A percentile compares a stretch with the other conserved stretches of the same genome.
phyloP scores from a whole-genome alignment of 2,888 invertebrate genomes.

The Liopterus haemorrhoidalis region DNA sequence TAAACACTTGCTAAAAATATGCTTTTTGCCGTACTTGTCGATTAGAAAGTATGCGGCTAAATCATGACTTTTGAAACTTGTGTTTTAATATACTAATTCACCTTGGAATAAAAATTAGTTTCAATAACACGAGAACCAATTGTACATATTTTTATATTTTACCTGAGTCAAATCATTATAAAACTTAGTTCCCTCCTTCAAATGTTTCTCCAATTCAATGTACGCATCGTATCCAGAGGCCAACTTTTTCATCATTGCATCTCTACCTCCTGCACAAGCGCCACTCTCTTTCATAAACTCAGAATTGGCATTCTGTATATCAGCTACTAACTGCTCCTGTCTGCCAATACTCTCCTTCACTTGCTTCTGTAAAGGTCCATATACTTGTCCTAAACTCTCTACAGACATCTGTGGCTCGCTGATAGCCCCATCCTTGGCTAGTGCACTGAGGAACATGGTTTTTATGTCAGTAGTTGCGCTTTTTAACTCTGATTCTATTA shows the following conservation, averaged over 20 bases:
- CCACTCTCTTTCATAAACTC: conserved; percentile 60
- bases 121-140: conserved; percentile 10
- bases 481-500: conserved; percentile 80
- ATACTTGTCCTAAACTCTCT: conserved; percentile 65
- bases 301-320: conserved; percentile 59
- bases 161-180: conserved; percentile 87
- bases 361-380: conserved; percentile 71
- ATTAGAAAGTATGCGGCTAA: too few species aligned
- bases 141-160: conserved; percentile 21
- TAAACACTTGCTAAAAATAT: too few species aligned
- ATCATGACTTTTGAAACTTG: too few species aligned
- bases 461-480: conserved; percentile 77
- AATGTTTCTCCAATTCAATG: conserved; percentile 82
- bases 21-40: too few species aligned
- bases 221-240: conserved; percentile 90
- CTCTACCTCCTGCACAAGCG: conserved; percentile 60
- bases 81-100: too few species aligned
- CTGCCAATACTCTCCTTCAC: conserved; percentile 67
- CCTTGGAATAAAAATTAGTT: conserved; percentile 10
- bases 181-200: conserved; percentile 94
- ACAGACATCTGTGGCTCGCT: conserved; percentile 70
- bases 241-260: conserved; percentile 74
- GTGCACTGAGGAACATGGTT: conserved; percentile 66
- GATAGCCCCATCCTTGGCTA: conserved; percentile 71
- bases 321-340: conserved; percentile 63